phyloP scores from a whole-genome alignment of 2,113 vertebrate species.

The Daphoenositta chrysoptera region DNA sequence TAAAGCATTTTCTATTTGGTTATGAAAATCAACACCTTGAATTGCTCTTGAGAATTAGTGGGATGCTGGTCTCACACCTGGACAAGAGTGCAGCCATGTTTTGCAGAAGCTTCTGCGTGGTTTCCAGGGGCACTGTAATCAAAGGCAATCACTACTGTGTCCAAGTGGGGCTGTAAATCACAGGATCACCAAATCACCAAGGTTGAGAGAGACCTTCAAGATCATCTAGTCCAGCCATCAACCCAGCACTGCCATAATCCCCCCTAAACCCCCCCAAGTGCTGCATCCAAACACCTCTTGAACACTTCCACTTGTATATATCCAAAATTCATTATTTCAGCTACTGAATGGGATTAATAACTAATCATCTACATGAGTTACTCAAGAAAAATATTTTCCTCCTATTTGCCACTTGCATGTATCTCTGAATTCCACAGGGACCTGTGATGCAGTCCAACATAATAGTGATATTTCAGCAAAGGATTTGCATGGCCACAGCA shows the following conservation, averaged over 20 bases:
- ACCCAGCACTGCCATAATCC: background rate
- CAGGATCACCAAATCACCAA: background rate
- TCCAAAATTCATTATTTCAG: background rate
- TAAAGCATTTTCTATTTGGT: background rate
- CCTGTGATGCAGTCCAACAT: fast-evolving
- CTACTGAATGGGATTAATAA: background rate
- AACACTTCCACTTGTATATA: background rate
- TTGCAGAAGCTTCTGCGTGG: background rate
- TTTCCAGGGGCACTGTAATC: background rate
- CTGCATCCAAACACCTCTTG: too few relatives aligned
- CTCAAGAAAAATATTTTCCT: background rate
- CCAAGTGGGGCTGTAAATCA: background rate
- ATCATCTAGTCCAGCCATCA: background rate
- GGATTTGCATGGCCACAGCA: background rate
- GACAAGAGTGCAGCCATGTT: background rate
- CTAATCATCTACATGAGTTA: background rate
- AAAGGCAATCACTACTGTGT: background rate
- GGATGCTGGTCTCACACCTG: background rate
- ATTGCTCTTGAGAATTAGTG: background rate
- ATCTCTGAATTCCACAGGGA: background rate
- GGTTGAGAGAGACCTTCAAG: background rate
- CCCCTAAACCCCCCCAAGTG: background rate
- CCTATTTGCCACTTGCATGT: background rate
- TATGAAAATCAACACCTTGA: background rate
- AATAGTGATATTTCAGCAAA: background rate